phyloP scores from a whole-genome alignment of 2,888 invertebrate genomes.

The Agapetus fuscipes region DNA sequence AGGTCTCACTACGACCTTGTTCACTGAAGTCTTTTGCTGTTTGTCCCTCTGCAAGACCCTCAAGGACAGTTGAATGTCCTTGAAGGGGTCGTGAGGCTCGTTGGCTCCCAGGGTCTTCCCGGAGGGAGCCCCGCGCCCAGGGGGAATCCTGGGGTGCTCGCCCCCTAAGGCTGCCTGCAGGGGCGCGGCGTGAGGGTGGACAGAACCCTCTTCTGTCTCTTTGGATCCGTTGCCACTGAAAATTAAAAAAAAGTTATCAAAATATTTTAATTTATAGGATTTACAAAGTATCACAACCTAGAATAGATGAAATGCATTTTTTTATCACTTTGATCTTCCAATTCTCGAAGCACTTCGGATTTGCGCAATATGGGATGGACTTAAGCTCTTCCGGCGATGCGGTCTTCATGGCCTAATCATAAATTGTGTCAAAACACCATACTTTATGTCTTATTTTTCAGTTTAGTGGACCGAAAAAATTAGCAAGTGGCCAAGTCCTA shows the following conservation, averaged over 20 bases:
- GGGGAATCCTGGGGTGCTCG: conserved; percentile 26
- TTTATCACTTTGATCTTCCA: too few relatives aligned
- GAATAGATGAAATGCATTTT: too few relatives aligned
- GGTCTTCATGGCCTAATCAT: too few relatives aligned
- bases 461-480: too few relatives aligned
- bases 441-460: too few relatives aligned
- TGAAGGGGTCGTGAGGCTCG: conserved; percentile 49
- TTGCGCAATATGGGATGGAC: too few relatives aligned
- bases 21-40: conserved; percentile 42
- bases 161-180: conserved; percentile 23
- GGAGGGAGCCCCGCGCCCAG: conserved; percentile 25
- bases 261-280: background rate
- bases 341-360: too few relatives aligned
- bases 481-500: too few relatives aligned
- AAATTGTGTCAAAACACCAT: too few relatives aligned
- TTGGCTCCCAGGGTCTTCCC: conserved; percentile 23
- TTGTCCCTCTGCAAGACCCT: conserved; percentile 42
- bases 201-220: conserved; percentile 38
- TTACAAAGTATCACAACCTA: too few relatives aligned
- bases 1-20: conserved; percentile 41
- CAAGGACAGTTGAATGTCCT: conserved; percentile 49
- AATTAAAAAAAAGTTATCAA: conserved; percentile 1
- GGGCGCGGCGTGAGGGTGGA: conserved; percentile 31
- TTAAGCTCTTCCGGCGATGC: too few relatives aligned
- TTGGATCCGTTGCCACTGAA: conserved; percentile 12